Evolutionary conservation across 2,113 vertebrate genomes (phyloP).

Genomic region (Mus musculus): DNA sequence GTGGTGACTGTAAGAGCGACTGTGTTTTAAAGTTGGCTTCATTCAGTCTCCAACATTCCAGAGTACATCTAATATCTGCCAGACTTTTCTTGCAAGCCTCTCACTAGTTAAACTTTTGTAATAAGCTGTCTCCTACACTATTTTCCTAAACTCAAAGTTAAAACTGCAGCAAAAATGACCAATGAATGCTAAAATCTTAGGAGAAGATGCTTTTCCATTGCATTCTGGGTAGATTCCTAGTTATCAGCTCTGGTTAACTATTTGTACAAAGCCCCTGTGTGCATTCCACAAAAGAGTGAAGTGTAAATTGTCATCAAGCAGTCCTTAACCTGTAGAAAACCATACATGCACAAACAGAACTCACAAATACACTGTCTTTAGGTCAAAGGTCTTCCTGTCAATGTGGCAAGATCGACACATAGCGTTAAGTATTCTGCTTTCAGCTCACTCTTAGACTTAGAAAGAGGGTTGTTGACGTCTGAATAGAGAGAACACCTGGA

Average conservation of each 20-base stretch:
- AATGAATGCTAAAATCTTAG: not conserved
- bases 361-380: not conserved
- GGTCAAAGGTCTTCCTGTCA: not conserved
- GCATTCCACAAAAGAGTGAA: not conserved
- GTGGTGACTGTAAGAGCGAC: not conserved
- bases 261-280: not conserved
- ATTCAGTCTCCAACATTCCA: not conserved
- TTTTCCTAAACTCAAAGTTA: not conserved
- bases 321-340: not conserved
- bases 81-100: rapidly evolving
- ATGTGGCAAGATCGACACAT: not conserved
- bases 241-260: not conserved
- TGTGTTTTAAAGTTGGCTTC: not conserved
- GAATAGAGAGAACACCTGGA: not conserved
- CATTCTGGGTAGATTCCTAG: not conserved
- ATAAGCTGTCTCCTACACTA: not conserved
- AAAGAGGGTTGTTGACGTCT: not conserved
- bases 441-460: not conserved
- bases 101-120: not conserved
- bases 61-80: not conserved
- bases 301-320: not conserved
- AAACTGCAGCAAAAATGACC: not conserved
- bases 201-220: not conserved
- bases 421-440: not conserved
- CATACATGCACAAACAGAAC: not conserved